These are phyloP conservation scores for Monarcha castaneiventris DNA, from an alignment of 2,113 vertebrate species.

Conservation along the genomic window DNA sequence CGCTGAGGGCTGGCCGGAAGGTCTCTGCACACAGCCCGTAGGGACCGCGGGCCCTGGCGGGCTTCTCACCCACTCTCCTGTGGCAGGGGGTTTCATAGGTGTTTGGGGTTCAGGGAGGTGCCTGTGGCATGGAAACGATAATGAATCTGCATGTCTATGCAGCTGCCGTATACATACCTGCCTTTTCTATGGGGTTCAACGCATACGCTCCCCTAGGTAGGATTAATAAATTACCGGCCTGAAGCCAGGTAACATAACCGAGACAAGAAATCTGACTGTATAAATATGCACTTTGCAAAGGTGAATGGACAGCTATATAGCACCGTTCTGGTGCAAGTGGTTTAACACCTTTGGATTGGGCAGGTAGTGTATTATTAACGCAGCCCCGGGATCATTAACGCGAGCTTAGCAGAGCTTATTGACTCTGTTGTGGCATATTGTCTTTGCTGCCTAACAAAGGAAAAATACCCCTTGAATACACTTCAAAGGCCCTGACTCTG, in stretches of 20 bases:
- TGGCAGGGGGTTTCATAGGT: neutral
- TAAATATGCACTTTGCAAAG: neutral
- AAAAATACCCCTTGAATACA: slow-evolving; percentile 20
- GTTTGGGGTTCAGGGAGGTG: neutral
- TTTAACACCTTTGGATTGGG: neutral
- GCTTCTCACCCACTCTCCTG: neutral
- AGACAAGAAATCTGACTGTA: neutral
- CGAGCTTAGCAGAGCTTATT: neutral
- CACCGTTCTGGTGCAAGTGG: rapidly evolving
- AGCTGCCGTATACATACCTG: rapidly evolving
- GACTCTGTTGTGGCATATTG: slow-evolving; percentile 18
- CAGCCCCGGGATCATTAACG: neutral
- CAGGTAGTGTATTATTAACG: neutral
- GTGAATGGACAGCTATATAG: neutral
- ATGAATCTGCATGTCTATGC: neutral
- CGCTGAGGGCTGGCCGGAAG: neutral
- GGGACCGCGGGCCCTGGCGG: neutral
- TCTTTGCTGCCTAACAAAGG: slow-evolving; percentile 57
- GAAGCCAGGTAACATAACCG: neutral
- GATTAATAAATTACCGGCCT: neutral
- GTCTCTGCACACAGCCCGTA: neutral
- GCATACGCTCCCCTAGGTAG: neutral
- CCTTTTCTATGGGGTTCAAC: neutral
- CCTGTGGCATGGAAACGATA: neutral
- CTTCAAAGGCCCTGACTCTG: neutral